phyloP scores from a whole-genome alignment of 2,113 vertebrate genomes.

The Tragulus kanchil region DNA sequence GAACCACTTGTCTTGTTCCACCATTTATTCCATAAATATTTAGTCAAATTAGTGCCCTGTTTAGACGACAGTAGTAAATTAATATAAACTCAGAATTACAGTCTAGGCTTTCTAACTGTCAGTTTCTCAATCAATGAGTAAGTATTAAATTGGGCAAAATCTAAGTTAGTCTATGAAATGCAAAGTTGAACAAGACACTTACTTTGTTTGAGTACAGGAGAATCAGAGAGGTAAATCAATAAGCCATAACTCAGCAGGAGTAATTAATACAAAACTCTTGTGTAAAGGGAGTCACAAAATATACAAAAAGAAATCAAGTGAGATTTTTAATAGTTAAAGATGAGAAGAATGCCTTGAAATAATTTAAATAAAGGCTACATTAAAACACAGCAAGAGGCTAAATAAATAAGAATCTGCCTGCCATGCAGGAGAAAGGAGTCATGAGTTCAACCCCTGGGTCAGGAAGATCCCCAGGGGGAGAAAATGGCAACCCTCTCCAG shows the following conservation, averaged over 20 bases:
- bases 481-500: neutral
- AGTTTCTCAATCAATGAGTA: neutral
- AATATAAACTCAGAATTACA: constrained; percentile 25
- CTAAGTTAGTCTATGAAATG: neutral
- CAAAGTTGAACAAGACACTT: neutral
- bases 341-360: neutral
- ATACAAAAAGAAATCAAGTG: neutral
- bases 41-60: neutral
- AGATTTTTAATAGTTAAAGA: neutral
- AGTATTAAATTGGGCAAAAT: neutral
- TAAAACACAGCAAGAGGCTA: neutral
- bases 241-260: neutral
- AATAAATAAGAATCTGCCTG: neutral
- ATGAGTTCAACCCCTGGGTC: neutral
- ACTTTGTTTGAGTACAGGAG: neutral
- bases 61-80: neutral
- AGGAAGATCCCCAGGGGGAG: neutral
- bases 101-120: neutral
- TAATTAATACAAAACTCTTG: neutral
- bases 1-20: neutral
- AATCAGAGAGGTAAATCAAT: neutral
- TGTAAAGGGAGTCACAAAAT: neutral
- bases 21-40: neutral
- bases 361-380: neutral
- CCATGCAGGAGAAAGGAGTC: neutral